Base-by-base conservation (phyloP, 2,797 vertebrate species). In the Phoebastria nigripes region DNA sequence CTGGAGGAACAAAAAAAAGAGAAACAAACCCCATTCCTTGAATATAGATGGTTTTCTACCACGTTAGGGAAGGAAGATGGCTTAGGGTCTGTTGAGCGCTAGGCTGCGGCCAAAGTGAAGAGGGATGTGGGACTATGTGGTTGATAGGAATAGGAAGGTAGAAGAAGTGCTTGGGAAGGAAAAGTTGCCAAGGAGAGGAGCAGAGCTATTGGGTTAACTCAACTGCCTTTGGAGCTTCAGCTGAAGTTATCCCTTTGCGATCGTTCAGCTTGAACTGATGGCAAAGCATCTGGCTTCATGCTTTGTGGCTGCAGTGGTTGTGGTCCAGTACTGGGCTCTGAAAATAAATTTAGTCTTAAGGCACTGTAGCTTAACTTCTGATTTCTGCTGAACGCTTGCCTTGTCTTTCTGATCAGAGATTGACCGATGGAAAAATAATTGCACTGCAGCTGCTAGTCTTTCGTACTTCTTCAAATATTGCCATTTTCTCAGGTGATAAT, bases 151-250 rank as follows among this genome's bases (percentile, higher is more conserved):
- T 15, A 15, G 39, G 28, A 71, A 49, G 41, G 54, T 7, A 9
- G 44, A 35, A 18, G 7, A 22, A 39, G 22, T 12, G 28, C 26
- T 70, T 46, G n/a, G 46, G 17, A 73, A 70, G 26, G 55, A 67
- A 15, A 11, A 67, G 16, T 28, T 55, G 22, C 44, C 14, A 35
- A 21, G 55, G 55, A 54, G 46, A 56, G 66, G 22, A 79, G 62
- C 61, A 37, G 69, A 90, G 63, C 55, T 49, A 0, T 29, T 6
- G 9, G 0, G 0, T 41, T 22, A 26, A n/a, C 29, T 67, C 2
- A 1, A 20, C 61, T 51, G 28, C 41, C 52, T 11, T 1, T 12
- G 78, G 19, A 67, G 14, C 66, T 87, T 47, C 44, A 78, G n/a
- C 37, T 7, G 6, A 39, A 65, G 21, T 44, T 41, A 51, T 39